These are phyloP conservation scores for Bucorvus abyssinicus DNA, from an alignment of 2,797 vertebrate genomes.

Conservation along the genomic window DNA sequence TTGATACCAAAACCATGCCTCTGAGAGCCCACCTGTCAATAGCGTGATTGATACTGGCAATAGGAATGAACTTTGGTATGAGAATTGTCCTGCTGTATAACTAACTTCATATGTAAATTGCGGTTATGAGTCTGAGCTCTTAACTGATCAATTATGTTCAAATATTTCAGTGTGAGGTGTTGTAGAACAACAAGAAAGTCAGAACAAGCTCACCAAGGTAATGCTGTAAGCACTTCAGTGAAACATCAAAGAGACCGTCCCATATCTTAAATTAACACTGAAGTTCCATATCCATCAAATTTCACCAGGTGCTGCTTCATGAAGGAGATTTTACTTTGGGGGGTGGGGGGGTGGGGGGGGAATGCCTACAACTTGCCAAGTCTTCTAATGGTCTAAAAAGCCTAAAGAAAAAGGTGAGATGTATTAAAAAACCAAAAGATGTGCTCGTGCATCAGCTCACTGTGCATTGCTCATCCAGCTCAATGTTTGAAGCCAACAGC, in stretches of 20 bases:
- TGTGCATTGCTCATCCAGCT: background rate
- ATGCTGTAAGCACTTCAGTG: fast-evolving
- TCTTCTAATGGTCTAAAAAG: background rate
- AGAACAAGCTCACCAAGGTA: background rate
- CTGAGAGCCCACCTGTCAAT: background rate
- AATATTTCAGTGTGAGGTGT: background rate
- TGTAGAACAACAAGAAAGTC: background rate
- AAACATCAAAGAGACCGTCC: background rate
- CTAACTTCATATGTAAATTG: background rate
- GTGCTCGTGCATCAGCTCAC: background rate
- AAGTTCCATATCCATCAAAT: background rate
- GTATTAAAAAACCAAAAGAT: background rate
- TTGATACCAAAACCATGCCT: background rate
- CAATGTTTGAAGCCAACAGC: background rate
- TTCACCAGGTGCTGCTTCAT: background rate
- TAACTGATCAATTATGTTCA: background rate
- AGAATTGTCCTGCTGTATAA: background rate
- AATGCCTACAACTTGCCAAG: background rate
- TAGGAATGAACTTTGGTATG: background rate
- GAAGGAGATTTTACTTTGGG: background rate
- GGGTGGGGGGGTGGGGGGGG: fast-evolving
- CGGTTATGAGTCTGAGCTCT: background rate
- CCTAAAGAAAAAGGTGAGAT: background rate
- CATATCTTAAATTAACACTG: background rate
- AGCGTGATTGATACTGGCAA: background rate